Evolutionary conservation across 2,888 invertebrate genomes (phyloP).

Genomic region (Lepas anatifera): DNA sequence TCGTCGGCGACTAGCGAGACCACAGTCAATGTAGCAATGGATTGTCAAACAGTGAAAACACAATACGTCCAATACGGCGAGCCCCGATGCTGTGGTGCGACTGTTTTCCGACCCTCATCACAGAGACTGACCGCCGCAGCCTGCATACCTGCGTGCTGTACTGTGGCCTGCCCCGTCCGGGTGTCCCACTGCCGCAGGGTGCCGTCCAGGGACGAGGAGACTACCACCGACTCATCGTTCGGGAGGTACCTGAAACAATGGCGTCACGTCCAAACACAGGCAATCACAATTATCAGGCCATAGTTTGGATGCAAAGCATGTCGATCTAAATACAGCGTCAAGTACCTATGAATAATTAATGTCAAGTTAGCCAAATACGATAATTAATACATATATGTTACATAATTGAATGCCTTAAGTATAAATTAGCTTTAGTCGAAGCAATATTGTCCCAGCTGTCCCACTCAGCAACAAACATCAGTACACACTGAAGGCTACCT

Average conservation of each 20-base stretch:
- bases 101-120: no score
- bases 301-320: no score
- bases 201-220: slow-evolving; percentile 2
- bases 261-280: not conserved
- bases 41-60: no score
- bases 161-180: not conserved
- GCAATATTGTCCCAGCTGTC: no score
- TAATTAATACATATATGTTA: not conserved
- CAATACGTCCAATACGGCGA: no score
- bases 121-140: not conserved
- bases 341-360: not conserved
- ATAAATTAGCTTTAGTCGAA: no score
- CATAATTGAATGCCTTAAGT: no score
- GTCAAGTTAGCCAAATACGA: not conserved
- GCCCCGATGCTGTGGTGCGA: no score
- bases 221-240: slow-evolving; percentile 10
- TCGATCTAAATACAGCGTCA: no score
- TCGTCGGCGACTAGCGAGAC: not conserved
- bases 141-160: not conserved
- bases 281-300: not conserved
- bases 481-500: no score
- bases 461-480: no score
- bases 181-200: not conserved
- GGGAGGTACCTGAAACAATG: not conserved
- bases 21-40: not conserved